Evolutionary conservation across 2,888 invertebrate genomes (phyloP), one percentile per base, ranked within the genome.

Genomic region (Tolmerus cingulatus): DNA sequence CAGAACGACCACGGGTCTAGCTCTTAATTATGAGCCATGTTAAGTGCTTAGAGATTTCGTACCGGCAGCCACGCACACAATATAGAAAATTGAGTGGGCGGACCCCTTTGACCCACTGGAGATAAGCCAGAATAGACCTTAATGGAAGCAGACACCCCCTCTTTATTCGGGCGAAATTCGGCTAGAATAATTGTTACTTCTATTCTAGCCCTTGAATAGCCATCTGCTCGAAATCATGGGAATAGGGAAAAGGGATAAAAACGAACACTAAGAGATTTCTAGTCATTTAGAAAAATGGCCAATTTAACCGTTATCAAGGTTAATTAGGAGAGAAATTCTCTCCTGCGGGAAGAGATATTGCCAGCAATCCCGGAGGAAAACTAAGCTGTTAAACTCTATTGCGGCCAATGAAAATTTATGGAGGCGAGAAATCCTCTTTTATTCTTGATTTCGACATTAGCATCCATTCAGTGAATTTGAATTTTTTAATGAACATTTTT

Each of bases 11-110:
- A 87, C 30, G 86, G 87, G 86, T 57, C 51, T 51, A 86, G 55
- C 79, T 77, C 55, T 87, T 86, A 86, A 87, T 88, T 88, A 88
- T 88, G 79, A 87, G 51, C 79, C 74, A 86, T 88, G 88, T 88
- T 87, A 88, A 87, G 88, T 86, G 86, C 84, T 88, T 86, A 19
- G 87, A 78, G 84, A 86, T 87, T 88, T 51, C 5, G 46, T 74
- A 7, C 43, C 43, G 30, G 37, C 9, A 34, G 30, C 19, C 46
- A 23, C 57, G 37, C 57, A 37, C 34, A 57, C 82, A 82, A 82
- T 82, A 40, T 55, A 30, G 7, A n/a, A n/a, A 82, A 82, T 51
- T 27, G 40, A 82, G 82, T 57, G 82, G 82, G 57, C 51, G 12
- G 82, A 8, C 34, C 34, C 30, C 51, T 51, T 79, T 30, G 30